These are phyloP conservation scores for Phycodurus eques DNA, from an alignment of 2,113 vertebrate genomes.

Conservation along the genomic window DNA sequence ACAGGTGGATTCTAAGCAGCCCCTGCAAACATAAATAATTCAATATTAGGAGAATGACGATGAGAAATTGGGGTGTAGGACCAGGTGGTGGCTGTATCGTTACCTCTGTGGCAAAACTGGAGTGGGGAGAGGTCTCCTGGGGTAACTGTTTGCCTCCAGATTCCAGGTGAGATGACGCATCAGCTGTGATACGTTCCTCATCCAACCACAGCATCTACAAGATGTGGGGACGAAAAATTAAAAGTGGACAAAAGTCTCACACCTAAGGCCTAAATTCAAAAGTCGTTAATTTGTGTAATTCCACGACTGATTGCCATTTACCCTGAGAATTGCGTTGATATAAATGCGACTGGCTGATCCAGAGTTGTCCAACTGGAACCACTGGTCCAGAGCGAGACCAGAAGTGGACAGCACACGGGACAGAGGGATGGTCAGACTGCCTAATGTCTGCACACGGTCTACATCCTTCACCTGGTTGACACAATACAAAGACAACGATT, in stretches of 20 bases:
- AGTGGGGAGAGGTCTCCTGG: constrained; percentile 69
- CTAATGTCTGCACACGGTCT: constrained; percentile 79
- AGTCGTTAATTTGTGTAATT: not conserved
- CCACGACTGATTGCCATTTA: constrained; percentile 11
- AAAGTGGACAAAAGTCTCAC: not conserved
- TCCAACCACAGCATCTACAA: constrained; percentile 79
- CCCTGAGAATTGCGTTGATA: constrained; percentile 73
- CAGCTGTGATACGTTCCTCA: constrained; percentile 62
- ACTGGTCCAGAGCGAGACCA: constrained; percentile 80
- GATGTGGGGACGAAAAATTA: not conserved
- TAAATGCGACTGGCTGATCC: constrained; percentile 83
- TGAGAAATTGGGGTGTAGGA: not conserved
- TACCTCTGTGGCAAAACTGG: constrained; percentile 84
- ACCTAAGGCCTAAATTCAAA: not conserved
- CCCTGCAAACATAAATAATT: constrained; percentile 64
- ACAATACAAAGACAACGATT: constrained; percentile 8
- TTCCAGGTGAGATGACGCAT: constrained; percentile 47
- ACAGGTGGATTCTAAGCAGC: constrained; percentile 83
- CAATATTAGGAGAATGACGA: not conserved
- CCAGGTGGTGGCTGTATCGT: not conserved
- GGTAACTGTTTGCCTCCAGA: constrained; percentile 62
- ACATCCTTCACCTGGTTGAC: constrained; percentile 83
- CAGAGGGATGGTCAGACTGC: constrained; percentile 80
- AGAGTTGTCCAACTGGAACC: constrained; percentile 84
- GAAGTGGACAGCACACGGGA: constrained; percentile 75